These are phyloP conservation scores for Sebastes trivittatus DNA, from an alignment of 2,797 vertebrate species.

Conservation along the genomic window DNA sequence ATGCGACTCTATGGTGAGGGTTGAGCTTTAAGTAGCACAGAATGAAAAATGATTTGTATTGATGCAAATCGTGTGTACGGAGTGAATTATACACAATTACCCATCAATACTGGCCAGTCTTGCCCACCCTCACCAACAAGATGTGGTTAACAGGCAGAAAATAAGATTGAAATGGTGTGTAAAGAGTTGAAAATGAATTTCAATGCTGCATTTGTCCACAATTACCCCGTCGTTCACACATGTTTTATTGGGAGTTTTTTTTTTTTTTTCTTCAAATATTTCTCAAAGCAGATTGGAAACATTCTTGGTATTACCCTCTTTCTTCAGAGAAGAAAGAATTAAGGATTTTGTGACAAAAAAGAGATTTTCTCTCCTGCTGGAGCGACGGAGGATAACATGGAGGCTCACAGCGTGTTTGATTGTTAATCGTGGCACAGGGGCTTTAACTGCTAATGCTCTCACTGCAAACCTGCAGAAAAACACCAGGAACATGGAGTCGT, in stretches of 20 bases:
- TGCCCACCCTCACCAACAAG: conserved; percentile 98
- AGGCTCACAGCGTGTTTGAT: conserved; percentile 87
- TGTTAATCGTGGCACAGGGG: conserved; percentile 86
- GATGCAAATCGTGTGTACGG: conserved; percentile 95
- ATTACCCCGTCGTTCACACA: conserved; percentile 99
- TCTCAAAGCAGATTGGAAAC: conserved; percentile 94
- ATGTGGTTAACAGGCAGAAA: conserved; percentile 99
- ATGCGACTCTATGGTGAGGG: conserved; percentile 85
- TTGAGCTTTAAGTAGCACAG: conserved; percentile 87
- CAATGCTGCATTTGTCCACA: conserved; percentile 99
- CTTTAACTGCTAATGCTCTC: conserved; percentile 87
- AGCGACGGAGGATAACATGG: conserved; percentile 87
- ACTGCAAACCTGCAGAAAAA: conserved; percentile 85
- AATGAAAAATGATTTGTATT: conserved; percentile 88
- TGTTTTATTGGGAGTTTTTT: conserved; percentile 92
- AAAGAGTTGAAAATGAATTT: conserved; percentile 99
- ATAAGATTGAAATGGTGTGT: conserved; percentile 99
- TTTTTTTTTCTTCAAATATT: conserved; percentile 80
- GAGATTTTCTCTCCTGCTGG: conserved; percentile 87
- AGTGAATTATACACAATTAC: conserved; percentile 98
- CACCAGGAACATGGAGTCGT: conserved; percentile 77
- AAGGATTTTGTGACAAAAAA: conserved; percentile 90
- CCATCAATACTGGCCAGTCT: conserved; percentile 95
- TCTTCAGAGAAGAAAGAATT: conserved; percentile 87
- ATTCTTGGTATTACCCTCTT: conserved; percentile 86